phyloP scores from a whole-genome alignment of 2,888 invertebrate species.

The Stenchaetothrips biformis region DNA sequence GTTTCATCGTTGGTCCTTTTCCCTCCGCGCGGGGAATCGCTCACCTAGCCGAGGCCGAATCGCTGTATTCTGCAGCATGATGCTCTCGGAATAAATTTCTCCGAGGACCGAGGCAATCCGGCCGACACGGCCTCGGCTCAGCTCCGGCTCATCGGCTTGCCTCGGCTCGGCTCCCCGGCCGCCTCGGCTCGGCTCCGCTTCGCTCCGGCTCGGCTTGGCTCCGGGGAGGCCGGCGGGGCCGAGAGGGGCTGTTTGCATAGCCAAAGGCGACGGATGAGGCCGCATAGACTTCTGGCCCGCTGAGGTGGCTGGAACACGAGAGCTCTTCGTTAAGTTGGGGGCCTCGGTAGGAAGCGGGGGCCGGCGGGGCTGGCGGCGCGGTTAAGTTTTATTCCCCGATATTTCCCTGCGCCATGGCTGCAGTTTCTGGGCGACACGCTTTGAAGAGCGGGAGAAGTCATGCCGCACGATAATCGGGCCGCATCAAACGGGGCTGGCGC shows the following conservation, averaged over 20 bases:
- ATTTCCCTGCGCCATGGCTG: too few relatives aligned
- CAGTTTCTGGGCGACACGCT: too few relatives aligned
- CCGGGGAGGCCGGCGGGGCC: neutral
- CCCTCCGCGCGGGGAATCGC: neutral
- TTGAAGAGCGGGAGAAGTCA: too few relatives aligned
- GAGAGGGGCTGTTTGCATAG: neutral
- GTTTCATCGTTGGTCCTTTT: neutral
- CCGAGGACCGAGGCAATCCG: too few relatives aligned
- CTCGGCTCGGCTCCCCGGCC: neutral
- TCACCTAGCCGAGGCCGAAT: too few relatives aligned
- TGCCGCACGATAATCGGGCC: too few relatives aligned
- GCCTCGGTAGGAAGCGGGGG: neutral
- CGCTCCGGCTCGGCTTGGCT: neutral
- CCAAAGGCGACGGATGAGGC: neutral
- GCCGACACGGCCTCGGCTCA: too few relatives aligned
- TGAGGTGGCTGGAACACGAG: constrained; percentile 14
- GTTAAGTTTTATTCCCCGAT: too few relatives aligned
- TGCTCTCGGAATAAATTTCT: too few relatives aligned
- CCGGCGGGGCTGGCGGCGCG: neutral
- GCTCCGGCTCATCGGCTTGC: neutral
- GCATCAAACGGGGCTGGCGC: too few relatives aligned
- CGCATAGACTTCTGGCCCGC: neutral
- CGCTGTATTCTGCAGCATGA: too few relatives aligned
- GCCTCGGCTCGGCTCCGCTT: neutral
- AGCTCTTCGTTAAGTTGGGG: constrained; percentile 5